Percentiles rank a stretch among this genome's conserved stretches.
phyloP scores from a whole-genome alignment of 2,888 invertebrate genomes.

The Cosmia pyralina region DNA sequence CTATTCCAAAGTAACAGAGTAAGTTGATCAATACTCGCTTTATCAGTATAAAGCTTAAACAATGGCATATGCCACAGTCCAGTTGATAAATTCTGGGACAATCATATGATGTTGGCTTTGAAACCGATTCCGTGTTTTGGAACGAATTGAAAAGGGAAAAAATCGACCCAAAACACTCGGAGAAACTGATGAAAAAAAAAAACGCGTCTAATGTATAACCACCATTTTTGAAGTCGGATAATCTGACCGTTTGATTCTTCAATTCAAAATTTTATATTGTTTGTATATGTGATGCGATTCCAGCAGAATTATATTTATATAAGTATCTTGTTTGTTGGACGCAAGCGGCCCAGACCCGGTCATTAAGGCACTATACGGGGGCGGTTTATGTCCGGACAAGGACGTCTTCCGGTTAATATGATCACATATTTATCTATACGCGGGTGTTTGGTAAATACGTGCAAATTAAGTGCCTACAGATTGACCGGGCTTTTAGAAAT shows the following conservation, averaged over 20 bases:
- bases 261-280: constrained; percentile 18
- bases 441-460: constrained; percentile 52
- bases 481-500: background rate
- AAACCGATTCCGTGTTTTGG: background rate
- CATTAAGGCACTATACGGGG: constrained; percentile 43
- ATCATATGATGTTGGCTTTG: background rate
- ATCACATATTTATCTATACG: constrained; percentile 40
- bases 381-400: constrained; percentile 33
- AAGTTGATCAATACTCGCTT: constrained; percentile 71
- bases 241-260: background rate
- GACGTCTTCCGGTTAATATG: constrained; percentile 54
- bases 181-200: background rate
- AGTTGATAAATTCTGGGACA: background rate
- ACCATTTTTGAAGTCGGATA: constrained; percentile 18
- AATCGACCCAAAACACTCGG: background rate
- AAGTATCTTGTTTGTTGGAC: constrained; percentile 53
- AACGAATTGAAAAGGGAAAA: background rate
- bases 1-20: constrained; percentile 94
- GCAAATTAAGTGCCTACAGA: constrained; percentile 40
- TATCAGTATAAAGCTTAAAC: background rate
- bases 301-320: constrained; percentile 41
- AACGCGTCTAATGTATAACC: background rate
- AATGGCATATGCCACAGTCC: background rate
- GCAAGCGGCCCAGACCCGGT: constrained; percentile 54
- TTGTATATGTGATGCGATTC: constrained; percentile 16